phyloP scores from a whole-genome alignment of 2,113 vertebrate genomes.

The Lophochroa leadbeateri region DNA sequence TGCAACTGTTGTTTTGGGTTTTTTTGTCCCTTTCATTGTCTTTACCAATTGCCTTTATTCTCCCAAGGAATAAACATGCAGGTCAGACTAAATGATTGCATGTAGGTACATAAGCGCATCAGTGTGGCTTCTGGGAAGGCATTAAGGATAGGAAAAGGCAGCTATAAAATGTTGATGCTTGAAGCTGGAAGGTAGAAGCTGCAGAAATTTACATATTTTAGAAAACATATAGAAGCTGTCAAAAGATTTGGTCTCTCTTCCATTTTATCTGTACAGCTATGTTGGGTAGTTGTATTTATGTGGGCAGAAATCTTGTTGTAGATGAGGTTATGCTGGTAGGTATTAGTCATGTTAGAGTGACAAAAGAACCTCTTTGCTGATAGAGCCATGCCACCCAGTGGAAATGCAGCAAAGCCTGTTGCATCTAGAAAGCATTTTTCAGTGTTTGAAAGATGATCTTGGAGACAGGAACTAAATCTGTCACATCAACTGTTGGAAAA shows the following conservation, averaged over 20 bases:
- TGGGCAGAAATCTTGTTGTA: slow-evolving; percentile 59
- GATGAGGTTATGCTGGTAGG: slow-evolving; percentile 54
- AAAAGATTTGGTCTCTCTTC: slow-evolving; percentile 30
- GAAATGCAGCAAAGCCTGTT: slow-evolving; percentile 16
- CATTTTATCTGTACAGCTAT: slow-evolving; percentile 33
- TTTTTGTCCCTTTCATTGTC: neutral
- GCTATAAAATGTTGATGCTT: neutral
- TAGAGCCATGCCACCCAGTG: slow-evolving; percentile 52
- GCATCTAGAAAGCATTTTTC: neutral
- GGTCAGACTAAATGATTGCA: neutral
- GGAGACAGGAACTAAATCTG: slow-evolving; percentile 58
- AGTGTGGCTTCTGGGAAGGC: neutral
- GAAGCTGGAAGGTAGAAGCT: neutral
- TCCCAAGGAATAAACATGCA: neutral
- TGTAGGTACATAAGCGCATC: accelerated
- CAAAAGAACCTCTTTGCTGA: slow-evolving; percentile 44
- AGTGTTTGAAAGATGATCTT: neutral
- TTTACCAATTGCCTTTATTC: neutral
- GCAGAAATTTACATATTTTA: slow-evolving; percentile 46
- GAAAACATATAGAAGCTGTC: slow-evolving; percentile 32
- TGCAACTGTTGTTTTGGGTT: neutral
- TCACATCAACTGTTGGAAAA: neutral
- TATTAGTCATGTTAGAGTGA: slow-evolving; percentile 56
- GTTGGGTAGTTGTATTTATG: slow-evolving; percentile 41
- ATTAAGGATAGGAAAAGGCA: neutral